Percentiles rank a stretch among this genome's conserved stretches.
Conservation (phyloP, 2,888 invertebrate genomes). For the Eueremaeus valkanovi region DNA sequence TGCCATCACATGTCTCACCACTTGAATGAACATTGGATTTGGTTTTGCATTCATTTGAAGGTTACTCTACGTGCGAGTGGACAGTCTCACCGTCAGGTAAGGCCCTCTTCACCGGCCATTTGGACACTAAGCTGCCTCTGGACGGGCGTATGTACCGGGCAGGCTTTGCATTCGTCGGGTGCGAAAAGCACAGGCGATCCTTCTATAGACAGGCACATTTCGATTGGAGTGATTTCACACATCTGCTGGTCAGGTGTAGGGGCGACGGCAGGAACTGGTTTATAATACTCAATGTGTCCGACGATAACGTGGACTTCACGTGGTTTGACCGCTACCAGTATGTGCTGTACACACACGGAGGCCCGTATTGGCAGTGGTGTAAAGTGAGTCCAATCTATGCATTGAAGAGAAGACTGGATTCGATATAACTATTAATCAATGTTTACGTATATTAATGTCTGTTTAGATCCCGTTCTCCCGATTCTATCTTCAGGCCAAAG, state of each 20-base stretch:
- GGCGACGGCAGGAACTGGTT: conserved; percentile 92
- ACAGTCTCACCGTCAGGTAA: conserved; percentile 39
- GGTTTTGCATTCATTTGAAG: conserved; percentile 1
- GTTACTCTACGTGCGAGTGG: conserved; percentile 32
- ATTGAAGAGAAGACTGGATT: background rate
- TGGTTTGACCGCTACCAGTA: conserved; percentile 86
- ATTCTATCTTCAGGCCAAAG: conserved; percentile 67
- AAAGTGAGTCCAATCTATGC: conserved; percentile 59
- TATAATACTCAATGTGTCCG: conserved; percentile 65
- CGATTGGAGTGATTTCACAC: conserved; percentile 75
- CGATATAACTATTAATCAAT: too few species aligned
- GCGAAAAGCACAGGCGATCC: conserved; percentile 3
- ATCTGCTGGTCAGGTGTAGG: conserved; percentile 70
- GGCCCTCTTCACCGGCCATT: conserved; percentile 52
- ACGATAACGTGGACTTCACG: conserved; percentile 62
- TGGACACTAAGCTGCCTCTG: conserved; percentile 63
- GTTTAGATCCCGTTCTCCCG: conserved; percentile 90
- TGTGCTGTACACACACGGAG: conserved; percentile 86
- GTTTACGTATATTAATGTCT: too few species aligned
- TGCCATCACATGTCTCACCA: conserved; percentile 35
- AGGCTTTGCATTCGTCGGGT: conserved; percentile 31
- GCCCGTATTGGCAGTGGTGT: conserved; percentile 94
- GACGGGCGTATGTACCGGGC: conserved; percentile 69
- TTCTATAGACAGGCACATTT: conserved; percentile 66
- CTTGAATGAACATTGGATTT: too few species aligned